A percentile compares a stretch with the other conserved stretches of the same genome.
Conservation (phyloP, 2,797 vertebrate species). For the Pteropus rufus region DNA sequence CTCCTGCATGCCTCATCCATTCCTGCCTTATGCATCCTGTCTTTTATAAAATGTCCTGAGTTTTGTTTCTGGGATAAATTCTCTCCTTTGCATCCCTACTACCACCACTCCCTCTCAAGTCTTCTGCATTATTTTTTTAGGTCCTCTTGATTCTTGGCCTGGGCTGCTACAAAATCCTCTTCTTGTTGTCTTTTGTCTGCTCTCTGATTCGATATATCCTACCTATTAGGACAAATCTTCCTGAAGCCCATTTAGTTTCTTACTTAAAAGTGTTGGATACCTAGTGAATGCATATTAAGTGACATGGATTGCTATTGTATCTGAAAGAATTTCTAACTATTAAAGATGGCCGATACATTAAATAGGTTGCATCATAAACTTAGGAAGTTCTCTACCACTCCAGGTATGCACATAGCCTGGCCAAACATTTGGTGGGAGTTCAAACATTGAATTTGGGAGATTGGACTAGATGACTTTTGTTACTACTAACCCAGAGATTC, state of each 20-base stretch:
- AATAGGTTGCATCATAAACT: background rate
- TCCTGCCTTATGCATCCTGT: background rate
- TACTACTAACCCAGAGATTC: background rate
- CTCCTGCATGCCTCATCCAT: background rate
- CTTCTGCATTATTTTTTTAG: background rate
- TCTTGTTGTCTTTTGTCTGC: background rate
- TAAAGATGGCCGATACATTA: background rate
- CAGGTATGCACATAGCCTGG: background rate
- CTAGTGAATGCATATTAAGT: background rate
- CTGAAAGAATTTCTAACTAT: conserved; percentile 18
- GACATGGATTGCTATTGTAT: background rate
- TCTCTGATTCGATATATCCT: background rate
- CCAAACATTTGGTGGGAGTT: background rate
- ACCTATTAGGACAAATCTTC: background rate
- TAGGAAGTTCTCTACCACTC: background rate
- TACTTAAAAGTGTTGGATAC: background rate
- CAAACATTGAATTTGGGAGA: background rate
- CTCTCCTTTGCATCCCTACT: background rate
- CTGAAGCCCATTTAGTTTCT: background rate
- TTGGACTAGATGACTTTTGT: background rate
- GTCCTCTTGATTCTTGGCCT: background rate
- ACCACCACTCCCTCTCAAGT: background rate
- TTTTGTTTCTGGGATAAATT: conserved; percentile 12
- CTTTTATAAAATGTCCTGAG: background rate
- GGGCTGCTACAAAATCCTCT: background rate